Conservation (phyloP, 92 coral and sea anemone genomes). For the Plumapathes pennacea region DNA sequence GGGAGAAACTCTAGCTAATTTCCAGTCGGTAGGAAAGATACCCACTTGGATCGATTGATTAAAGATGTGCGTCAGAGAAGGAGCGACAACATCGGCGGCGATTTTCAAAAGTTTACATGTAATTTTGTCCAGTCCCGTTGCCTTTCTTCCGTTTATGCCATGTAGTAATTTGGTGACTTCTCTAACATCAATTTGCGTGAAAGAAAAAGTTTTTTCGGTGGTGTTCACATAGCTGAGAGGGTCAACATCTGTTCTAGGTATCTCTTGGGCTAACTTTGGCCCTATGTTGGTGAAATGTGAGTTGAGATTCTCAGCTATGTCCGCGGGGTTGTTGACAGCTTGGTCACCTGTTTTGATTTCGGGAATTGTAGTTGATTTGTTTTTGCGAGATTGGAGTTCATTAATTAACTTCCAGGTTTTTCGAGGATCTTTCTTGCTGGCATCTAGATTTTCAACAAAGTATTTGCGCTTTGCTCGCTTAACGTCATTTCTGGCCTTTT, state of each 20-base stretch:
- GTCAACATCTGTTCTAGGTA: no score
- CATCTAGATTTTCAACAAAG: conserved; percentile 9
- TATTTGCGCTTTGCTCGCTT: background rate
- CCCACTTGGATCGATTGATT: background rate
- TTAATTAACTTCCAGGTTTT: conserved; percentile 17
- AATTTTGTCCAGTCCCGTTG: conserved; percentile 4
- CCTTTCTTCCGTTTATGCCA: conserved; percentile 1
- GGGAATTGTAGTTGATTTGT: background rate
- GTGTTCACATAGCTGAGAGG: background rate
- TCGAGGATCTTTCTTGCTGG: conserved; percentile 6
- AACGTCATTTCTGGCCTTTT: background rate
- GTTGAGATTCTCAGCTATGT: conserved; percentile 1
- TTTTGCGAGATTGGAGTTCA: conserved; percentile 30
- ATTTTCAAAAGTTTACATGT: background rate
- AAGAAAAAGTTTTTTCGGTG: background rate
- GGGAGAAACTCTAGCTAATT: conserved; percentile 8
- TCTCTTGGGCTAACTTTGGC: background rate
- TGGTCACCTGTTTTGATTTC: background rate
- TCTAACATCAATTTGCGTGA: background rate
- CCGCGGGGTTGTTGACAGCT: background rate
- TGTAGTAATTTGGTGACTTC: background rate
- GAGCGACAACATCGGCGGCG: background rate
- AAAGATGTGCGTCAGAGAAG: background rate
- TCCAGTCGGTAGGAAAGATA: conserved; percentile 1
- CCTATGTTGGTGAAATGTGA: background rate